A percentile compares a stretch with the other conserved stretches of the same genome.
Conservation (phyloP, 2,797 vertebrate species). For the Rhynchotus rufescens region DNA sequence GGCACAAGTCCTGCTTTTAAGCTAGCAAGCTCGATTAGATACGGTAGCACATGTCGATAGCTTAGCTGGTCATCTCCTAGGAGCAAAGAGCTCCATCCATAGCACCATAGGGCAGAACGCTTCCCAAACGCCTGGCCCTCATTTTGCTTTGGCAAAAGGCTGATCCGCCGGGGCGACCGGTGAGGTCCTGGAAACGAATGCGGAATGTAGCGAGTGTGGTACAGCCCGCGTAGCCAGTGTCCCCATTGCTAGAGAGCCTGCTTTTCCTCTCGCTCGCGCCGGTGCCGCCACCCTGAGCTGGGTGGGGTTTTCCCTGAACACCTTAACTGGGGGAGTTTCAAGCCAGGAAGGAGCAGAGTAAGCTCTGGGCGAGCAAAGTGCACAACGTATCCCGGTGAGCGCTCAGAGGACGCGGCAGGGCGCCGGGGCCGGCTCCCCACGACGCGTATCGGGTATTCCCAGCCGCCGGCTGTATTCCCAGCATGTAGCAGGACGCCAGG, state of each 20-base stretch:
- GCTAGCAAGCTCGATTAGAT: conserved; percentile 54
- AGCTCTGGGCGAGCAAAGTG: not conserved
- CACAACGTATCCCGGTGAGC: not conserved
- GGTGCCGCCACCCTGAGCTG: not conserved
- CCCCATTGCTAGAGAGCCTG: not conserved
- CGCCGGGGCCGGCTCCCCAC: not conserved
- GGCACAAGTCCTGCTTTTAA: conserved; percentile 67
- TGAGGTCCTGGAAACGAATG: not conserved
- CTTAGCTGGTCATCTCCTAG: conserved; percentile 48
- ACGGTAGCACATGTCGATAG: conserved; percentile 64
- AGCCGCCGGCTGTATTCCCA: not conserved
- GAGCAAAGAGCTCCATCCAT: conserved; percentile 40
- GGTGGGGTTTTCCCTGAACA: not conserved
- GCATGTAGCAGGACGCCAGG: not conserved
- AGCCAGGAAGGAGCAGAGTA: not conserved
- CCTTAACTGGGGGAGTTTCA: not conserved
- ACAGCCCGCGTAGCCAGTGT: not conserved
- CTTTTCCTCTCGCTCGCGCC: not conserved
- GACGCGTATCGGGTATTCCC: not conserved
- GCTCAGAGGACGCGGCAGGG: not conserved
- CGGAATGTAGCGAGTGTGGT: not conserved
- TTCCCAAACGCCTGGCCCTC: conserved; percentile 16
- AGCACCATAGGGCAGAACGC: not conserved
- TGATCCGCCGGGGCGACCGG: not conserved
- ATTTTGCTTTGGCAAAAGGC: conserved; percentile 22